These are phyloP conservation scores for Esox masquinongy DNA, from an alignment of 2,797 vertebrate genomes.

Conservation along the genomic window DNA sequence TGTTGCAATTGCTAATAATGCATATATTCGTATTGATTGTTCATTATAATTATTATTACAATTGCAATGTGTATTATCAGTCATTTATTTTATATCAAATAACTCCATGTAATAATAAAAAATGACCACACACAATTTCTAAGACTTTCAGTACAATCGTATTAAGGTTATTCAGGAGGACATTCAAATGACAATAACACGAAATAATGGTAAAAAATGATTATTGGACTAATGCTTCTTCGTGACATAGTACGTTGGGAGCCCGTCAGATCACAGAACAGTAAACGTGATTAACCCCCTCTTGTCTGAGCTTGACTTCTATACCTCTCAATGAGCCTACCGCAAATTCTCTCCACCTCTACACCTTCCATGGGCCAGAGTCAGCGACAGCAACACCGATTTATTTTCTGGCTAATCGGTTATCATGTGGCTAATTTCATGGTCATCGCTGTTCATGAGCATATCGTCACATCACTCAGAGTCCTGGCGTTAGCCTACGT, in stretches of 20 bases:
- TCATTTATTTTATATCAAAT: not conserved
- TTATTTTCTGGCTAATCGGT: constrained; percentile 69
- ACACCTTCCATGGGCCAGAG: constrained; percentile 48
- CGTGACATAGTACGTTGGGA: too few species aligned
- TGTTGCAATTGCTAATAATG: not conserved
- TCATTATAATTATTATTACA: constrained; percentile 11
- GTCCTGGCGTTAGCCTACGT: constrained; percentile 57
- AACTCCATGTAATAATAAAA: not conserved
- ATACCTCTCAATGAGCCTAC: not conserved
- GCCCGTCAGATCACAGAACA: too few species aligned
- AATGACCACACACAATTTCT: not conserved
- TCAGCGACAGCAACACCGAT: constrained; percentile 48
- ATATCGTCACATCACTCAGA: not conserved
- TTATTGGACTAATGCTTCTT: not conserved
- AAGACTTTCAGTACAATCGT: not conserved
- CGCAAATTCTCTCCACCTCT: constrained; percentile 13
- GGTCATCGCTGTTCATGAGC: constrained; percentile 52
- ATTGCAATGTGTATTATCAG: not conserved
- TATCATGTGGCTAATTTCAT: constrained; percentile 77
- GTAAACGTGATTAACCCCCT: constrained; percentile 8
- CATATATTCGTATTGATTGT: not conserved
- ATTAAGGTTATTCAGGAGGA: not conserved
- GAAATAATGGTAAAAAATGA: not conserved
- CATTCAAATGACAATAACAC: not conserved
- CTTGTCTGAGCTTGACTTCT: constrained; percentile 12